Evolutionary conservation across 2,888 invertebrate genomes (phyloP).

Genomic region (Syrphus vitripennis): DNA sequence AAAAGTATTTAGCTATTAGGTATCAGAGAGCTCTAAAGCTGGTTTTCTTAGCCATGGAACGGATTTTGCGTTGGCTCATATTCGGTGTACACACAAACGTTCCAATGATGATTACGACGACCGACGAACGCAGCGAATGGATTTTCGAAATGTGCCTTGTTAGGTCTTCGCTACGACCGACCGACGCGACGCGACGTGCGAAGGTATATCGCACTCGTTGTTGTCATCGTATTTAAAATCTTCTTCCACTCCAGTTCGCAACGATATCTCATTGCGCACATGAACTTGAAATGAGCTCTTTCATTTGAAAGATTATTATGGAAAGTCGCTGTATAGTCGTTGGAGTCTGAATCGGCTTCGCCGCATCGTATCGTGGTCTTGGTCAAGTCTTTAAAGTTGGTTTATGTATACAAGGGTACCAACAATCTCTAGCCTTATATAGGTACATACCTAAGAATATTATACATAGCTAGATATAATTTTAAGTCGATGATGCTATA

Average conservation of each 20-base stretch:
- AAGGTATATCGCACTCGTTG: background rate
- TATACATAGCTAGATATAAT: background rate
- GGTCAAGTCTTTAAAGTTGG: background rate
- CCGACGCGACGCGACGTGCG: no score
- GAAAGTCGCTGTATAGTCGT: constrained; percentile 40
- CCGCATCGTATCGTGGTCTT: background rate
- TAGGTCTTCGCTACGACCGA: background rate
- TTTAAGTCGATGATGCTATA: constrained; percentile 9
- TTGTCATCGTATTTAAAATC: constrained; percentile 26
- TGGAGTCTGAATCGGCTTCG: background rate
- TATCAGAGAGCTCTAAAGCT: constrained; percentile 42
- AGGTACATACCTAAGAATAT: background rate
- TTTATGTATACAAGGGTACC: constrained; percentile 41
- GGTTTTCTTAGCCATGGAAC: constrained; percentile 42
- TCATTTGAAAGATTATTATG: constrained; percentile 33
- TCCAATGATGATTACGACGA: background rate
- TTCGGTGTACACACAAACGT: constrained; percentile 18
- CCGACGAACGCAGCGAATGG: background rate
- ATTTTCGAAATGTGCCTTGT: constrained; percentile 36
- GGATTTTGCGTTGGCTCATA: constrained; percentile 54
- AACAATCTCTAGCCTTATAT: background rate
- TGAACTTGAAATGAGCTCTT: constrained; percentile 65
- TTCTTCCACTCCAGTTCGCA: constrained; percentile 65
- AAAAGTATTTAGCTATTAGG: constrained; percentile 1
- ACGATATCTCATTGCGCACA: constrained; percentile 64